Evolutionary conservation across 1,140 invertebrate species (phyloP).

Genomic region (Drosophila neocordata): DNA sequence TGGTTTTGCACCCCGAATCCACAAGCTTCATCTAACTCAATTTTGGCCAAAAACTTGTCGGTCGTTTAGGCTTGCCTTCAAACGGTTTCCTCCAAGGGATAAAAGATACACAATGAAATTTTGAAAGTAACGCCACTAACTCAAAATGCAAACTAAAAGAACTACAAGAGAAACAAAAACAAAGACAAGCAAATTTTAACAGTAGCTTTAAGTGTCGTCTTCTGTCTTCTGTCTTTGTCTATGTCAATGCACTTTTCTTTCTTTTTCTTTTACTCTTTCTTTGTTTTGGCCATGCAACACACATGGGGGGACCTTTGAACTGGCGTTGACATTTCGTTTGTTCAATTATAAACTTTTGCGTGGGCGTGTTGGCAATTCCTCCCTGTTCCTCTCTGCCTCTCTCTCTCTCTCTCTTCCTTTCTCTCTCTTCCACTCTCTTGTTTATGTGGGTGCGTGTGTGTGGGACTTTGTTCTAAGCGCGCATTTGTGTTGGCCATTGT

Average conservation of each 20-base stretch:
- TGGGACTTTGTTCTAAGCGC: constrained; percentile 58
- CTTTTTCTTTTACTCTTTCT: neutral
- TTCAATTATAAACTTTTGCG: constrained; percentile 77
- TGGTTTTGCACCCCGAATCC: neutral
- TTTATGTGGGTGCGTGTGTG: constrained; percentile 40
- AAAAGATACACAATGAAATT: constrained; percentile 40
- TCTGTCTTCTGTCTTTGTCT: neutral
- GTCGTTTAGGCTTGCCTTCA: constrained; percentile 37
- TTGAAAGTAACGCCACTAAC: constrained; percentile 49
- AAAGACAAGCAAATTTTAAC: constrained; percentile 32
- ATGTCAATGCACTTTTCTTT: no score
- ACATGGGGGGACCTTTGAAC: constrained; percentile 54
- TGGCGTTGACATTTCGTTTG: constrained; percentile 77
- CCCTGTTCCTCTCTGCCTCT: neutral
- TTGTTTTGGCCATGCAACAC: constrained; percentile 11
- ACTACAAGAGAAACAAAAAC: constrained; percentile 38
- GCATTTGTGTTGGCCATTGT: constrained; percentile 67
- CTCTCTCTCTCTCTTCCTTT: neutral
- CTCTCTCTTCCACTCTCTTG: constrained; percentile 5
- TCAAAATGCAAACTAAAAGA: neutral
- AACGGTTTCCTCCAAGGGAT: constrained; percentile 47
- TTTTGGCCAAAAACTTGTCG: constrained; percentile 50
- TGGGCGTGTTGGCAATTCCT: constrained; percentile 38
- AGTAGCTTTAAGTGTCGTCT: constrained; percentile 35
- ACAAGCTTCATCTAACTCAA: constrained; percentile 60